Base-by-base conservation (phyloP, 53 echinoderm and acorn worm species). In the Paracentrotus lividus region DNA sequence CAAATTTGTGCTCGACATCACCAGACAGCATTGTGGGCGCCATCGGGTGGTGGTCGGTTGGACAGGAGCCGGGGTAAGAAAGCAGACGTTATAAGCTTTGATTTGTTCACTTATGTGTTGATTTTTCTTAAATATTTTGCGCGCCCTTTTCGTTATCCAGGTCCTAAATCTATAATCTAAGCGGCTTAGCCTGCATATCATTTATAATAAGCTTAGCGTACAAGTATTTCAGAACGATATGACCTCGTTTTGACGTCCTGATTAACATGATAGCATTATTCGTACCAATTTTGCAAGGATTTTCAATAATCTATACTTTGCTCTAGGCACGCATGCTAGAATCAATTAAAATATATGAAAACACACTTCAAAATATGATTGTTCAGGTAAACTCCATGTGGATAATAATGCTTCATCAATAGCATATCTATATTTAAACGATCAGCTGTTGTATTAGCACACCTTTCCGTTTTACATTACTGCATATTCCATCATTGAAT, bases 1-100 rank as follows among this genome's bases (percentile, higher is more conserved):
- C 90, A 90, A 72, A 90, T 90, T 90, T 66, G 66, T 88, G 88
- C 57, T 38, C 59, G 88, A 88, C 88, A 88, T 59, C 88, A 52
- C 88, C 88, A 53, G 88, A 88, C 88, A 88, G 88, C 88, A 57
- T 57, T 57, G 27, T 10, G 88, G 38, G 88, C 88, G 88, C 88
- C 88, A 56, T 88, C 88, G 88, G 56, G 33, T 36, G 9, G 72
- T 18, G 32, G 40, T 1, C 20, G 72, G 72, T 72, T 49, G 85
- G 32, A 85, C 42, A 36, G 21, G 52, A 20, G 49, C 32, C 85
- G 36, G 85, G 85, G 85, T 85, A 85, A 85, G 85, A 85, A 47
- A 85, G 85, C 47, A 85, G 49, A 24, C 20, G 15, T 31, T n/a
- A n/a, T n/a, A n/a, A 85, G 36, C 72, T 52, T n/a, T 49, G 52